These are phyloP conservation scores for Rhabdornis inornatus DNA, from an alignment of 2,113 vertebrate species.

Conservation along the genomic window DNA sequence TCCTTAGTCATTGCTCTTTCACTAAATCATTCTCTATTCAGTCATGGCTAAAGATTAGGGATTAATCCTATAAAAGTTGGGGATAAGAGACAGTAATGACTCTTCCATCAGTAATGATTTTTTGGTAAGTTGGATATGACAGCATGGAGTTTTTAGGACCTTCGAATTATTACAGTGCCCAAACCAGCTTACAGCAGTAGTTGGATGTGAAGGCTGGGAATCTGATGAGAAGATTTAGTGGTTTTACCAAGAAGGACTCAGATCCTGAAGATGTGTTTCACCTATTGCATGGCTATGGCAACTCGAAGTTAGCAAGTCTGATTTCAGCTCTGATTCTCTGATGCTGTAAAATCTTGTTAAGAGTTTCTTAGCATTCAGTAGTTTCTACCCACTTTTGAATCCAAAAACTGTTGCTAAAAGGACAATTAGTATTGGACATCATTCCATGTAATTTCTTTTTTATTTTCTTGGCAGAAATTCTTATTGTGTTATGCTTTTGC, in stretches of 20 bases:
- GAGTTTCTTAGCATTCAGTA: constrained; percentile 11
- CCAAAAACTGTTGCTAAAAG: constrained; percentile 18
- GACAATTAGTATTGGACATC: constrained; percentile 8
- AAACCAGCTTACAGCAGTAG: not conserved
- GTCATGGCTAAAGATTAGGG: not conserved
- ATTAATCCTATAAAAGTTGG: not conserved
- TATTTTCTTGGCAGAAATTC: constrained; percentile 36
- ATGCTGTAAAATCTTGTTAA: not conserved
- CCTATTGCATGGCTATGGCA: not conserved
- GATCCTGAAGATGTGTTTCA: not conserved
- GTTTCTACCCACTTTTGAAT: constrained; percentile 34
- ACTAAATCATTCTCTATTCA: not conserved
- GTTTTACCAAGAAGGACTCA: not conserved
- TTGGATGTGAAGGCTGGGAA: not conserved
- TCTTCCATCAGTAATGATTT: not conserved
- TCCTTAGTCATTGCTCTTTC: not conserved
- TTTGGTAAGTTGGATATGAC: not conserved
- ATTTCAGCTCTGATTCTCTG: not conserved
- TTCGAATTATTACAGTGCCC: not conserved
- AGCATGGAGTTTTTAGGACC: not conserved
- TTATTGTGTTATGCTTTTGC: not conserved
- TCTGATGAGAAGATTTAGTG: not conserved
- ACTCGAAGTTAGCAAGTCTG: not conserved
- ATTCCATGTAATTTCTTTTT: constrained; percentile 14
- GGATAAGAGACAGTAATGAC: not conserved